Conservation (phyloP, 2,888 invertebrate genomes). For the Lepidonotus clava region DNA sequence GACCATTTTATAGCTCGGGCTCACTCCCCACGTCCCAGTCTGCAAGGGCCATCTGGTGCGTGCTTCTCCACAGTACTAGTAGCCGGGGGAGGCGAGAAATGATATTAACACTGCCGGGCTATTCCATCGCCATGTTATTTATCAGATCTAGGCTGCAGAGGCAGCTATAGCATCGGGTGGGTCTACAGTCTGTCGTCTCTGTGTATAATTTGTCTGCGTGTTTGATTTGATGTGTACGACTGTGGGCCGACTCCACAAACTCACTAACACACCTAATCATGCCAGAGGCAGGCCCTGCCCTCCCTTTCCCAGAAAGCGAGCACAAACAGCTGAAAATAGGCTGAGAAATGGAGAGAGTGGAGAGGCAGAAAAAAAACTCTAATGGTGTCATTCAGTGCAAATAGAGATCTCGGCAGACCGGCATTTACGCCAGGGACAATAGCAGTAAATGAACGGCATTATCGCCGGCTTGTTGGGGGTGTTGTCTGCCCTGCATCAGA, state of each 20-base stretch:
- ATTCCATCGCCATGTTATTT: background rate
- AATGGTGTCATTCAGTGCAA: background rate
- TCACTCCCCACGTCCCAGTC: background rate
- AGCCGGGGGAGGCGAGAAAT: background rate
- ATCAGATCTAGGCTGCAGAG: background rate
- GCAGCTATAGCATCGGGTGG: background rate
- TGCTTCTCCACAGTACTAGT: background rate
- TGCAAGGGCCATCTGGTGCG: background rate
- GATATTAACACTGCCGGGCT: background rate
- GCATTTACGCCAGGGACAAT: too few relatives aligned
- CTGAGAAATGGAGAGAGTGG: background rate
- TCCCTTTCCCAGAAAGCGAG: background rate
- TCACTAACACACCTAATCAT: background rate
- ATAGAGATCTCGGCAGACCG: background rate
- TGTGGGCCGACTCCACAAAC: background rate
- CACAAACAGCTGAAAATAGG: slow-evolving; percentile 12
- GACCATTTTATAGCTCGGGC: too few relatives aligned
- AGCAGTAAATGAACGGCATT: too few relatives aligned
- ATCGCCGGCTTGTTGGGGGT: too few relatives aligned
- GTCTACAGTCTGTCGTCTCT: background rate
- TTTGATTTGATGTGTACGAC: background rate
- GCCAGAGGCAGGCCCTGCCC: background rate
- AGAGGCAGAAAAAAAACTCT: background rate
- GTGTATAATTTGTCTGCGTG: background rate
- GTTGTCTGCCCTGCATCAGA: too few relatives aligned